Percentiles rank a stretch among this genome's conserved stretches.
phyloP scores from a whole-genome alignment of 2,113 vertebrate genomes.

The Crotalus horridus region DNA sequence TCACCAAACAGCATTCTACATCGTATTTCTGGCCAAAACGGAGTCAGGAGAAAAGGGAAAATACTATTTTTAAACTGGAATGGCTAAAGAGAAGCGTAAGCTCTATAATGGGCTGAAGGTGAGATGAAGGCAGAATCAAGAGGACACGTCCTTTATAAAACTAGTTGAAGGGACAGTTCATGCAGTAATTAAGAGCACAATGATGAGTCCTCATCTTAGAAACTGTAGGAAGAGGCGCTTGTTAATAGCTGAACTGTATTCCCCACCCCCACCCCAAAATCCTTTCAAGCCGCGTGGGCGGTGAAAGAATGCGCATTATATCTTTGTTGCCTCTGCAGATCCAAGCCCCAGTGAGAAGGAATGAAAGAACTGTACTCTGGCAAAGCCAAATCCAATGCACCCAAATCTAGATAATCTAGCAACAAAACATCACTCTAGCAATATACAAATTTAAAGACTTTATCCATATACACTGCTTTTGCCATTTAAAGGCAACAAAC shows the following conservation, averaged over 20 bases:
- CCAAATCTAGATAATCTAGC: neutral
- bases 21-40: neutral
- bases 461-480: neutral
- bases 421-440: neutral
- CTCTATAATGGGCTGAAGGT: neutral
- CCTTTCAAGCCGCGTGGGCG: neutral
- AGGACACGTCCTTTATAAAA: neutral
- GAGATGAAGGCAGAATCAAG: neutral
- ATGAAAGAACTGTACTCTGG: neutral
- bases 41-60: neutral
- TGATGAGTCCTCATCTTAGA: neutral
- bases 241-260: neutral
- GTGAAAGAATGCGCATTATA: neutral
- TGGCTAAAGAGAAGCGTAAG: neutral
- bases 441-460: neutral
- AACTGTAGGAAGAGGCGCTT: neutral
- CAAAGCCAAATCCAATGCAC: neutral
- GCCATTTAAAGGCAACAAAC: neutral
- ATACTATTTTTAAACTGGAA: neutral
- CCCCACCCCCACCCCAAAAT: neutral
- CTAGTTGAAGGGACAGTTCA: neutral
- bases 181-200: neutral
- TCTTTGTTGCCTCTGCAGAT: slow-evolving; percentile 24
- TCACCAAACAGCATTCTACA: neutral
- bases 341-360: neutral